These are phyloP conservation scores for Propithecus deckenii DNA, from an alignment of 2,797 vertebrate species.

Conservation along the genomic window DNA sequence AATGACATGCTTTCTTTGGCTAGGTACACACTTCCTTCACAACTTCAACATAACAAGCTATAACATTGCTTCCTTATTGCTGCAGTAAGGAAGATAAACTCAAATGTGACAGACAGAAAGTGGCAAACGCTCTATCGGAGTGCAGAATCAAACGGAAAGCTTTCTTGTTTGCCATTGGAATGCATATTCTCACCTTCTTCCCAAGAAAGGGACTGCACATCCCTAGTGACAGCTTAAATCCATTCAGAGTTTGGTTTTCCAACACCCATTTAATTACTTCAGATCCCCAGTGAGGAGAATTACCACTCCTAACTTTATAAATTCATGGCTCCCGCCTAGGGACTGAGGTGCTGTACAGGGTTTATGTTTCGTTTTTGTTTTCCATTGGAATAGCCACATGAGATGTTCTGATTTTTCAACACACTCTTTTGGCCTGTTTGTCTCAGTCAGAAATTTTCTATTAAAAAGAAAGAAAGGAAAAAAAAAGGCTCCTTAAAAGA, in stretches of 20 bases:
- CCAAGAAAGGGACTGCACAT: slow-evolving; percentile 65
- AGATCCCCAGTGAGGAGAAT: slow-evolving; percentile 70
- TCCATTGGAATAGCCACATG: slow-evolving; percentile 66
- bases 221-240: slow-evolving; percentile 67
- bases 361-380: slow-evolving; percentile 66
- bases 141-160: slow-evolving; percentile 62
- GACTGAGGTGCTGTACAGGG: slow-evolving; percentile 35
- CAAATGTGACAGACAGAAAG: slow-evolving; percentile 65
- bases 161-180: slow-evolving; percentile 63
- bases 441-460: slow-evolving; percentile 84
- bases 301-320: slow-evolving; percentile 52
- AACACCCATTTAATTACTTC: slow-evolving; percentile 73
- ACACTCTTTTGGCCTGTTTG: slow-evolving; percentile 74
- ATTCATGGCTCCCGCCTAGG: slow-evolving; percentile 32
- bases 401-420: slow-evolving; percentile 76
- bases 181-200: slow-evolving; percentile 65
- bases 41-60: slow-evolving; percentile 52
- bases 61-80: not conserved
- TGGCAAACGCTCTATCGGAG: slow-evolving; percentile 62
- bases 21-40: slow-evolving; percentile 32
- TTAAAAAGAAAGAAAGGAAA: slow-evolving; percentile 82
- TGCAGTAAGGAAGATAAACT: slow-evolving; percentile 52
- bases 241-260: slow-evolving; percentile 73
- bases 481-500: slow-evolving; percentile 79
- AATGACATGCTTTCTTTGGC: slow-evolving; percentile 46